Evolutionary conservation across 2,888 invertebrate species (phyloP), one percentile per base, ranked within the genome.

Genomic region (Leptopilina myrica): DNA sequence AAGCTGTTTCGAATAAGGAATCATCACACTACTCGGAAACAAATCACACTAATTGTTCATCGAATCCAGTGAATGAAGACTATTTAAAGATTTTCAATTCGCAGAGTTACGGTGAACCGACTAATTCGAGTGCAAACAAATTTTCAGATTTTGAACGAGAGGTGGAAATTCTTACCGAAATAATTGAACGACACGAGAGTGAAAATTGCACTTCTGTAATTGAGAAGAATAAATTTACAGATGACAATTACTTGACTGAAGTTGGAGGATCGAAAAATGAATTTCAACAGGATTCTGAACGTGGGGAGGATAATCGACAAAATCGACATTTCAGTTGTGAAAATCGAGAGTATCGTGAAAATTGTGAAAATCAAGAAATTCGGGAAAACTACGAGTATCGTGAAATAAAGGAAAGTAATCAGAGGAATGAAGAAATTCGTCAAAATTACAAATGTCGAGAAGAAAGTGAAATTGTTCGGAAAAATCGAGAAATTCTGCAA

Each of bases 101-200:
- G 12, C 26, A n/a, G 56, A 56, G n/a, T 9, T 5, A n/a, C 5
- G 53, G 33, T 9, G 73, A n/a, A 33, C 12, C 49, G n/a, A 12
- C 14, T 0, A n/a, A n/a, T 26, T 33, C 3, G 5, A 33, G 26
- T 33, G 56, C 33, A 56, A 49, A 3, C 53, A 12, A 33, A 53
- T 33, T 56, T 56, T 56, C 6, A 26, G 56, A 56, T 33, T 8
- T 53, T 56, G 73, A 73, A 33, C 33, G 33, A 9, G 73, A 73
- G n/a, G 73, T 56, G 8, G 73, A 56, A 40, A 33, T 73, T 73
- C 3, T 56, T 56, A 53, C 40, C n/a, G 53, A 56, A 56, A 33
- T 53, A 40, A n/a, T 33, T n/a, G 33, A 56, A n/a, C 14, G 8
- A n/a, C 11, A 26, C 1, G 14, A 26, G 11, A n/a, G 53, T 69